phyloP scores from a whole-genome alignment of 2,797 vertebrate genomes.

The Alca torda region DNA sequence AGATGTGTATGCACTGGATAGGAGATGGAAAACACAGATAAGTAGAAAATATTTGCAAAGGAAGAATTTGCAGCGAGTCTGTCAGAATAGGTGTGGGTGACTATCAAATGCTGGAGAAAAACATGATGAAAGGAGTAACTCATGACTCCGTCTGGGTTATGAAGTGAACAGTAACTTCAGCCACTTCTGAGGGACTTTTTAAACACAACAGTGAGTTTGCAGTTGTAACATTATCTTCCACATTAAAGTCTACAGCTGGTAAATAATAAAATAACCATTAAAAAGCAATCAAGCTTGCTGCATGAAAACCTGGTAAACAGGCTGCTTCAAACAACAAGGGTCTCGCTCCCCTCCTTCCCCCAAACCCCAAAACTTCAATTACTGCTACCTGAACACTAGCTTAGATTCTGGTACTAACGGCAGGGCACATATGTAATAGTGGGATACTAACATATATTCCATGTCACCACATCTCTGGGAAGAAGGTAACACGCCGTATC shows the following conservation, averaged over 20 bases:
- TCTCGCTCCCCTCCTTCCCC: neutral
- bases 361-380: neutral
- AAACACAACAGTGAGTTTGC: neutral
- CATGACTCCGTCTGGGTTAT: neutral
- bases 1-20: neutral
- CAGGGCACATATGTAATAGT: neutral
- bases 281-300: neutral
- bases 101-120: neutral
- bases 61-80: neutral
- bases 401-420: neutral
- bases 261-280: neutral
- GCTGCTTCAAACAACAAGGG: neutral
- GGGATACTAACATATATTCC: neutral
- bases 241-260: neutral
- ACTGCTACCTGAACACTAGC: neutral
- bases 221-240: neutral
- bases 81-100: neutral
- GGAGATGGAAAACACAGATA: neutral
- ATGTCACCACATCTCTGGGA: neutral
- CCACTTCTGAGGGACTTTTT: neutral
- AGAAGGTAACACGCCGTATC: neutral
- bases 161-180: neutral
- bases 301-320: neutral
- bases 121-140: neutral
- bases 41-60: neutral